Evolutionary conservation across 2,797 vertebrate species (phyloP), one percentile per base, ranked within the genome.

Genomic region (Galagoides demidoff): DNA sequence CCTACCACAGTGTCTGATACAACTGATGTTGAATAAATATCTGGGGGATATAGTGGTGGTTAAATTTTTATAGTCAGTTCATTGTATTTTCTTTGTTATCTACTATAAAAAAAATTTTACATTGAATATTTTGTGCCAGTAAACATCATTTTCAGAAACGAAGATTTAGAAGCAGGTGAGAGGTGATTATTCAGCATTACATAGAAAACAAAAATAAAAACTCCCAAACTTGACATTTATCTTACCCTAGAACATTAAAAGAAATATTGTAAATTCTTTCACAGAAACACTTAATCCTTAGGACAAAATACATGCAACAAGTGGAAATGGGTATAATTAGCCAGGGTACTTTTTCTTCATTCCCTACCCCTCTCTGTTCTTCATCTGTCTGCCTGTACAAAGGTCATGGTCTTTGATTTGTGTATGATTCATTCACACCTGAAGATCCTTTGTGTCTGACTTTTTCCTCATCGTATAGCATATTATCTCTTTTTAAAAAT

Each of bases 311-410:
- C 68, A 91, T 20, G 25, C 68, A 88, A 78, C 55, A 79, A 76
- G 68, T 90, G 13, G 89, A 91, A 90, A 81, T 61, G 22, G 4
- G 49, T 66, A 57, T 79, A 91, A 94, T 94, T 86, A 91, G 45
- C n/a, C 86, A 90, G 27, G 9, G 20, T 10, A 29, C 25, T 5
- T 71, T 57, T 55, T 37, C 45, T 64, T 61, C 29, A 45, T 77
- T 76, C 88, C 37, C 20, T 31, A 34, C 83, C 64, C 12, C 73
- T 74, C 77, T 68, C 64, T 77, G 39, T 27, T 73, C 43, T 31
- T 23, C n/a, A 11, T 55, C 73, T 49, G 55, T 78, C 52, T 87
- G 63, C 52, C 31, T 77, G 85, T 78, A 70, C 34, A 68, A 90
- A 90, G n/a, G 20, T 77, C 81, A 34, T 25, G n/a, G 29, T 34